These are phyloP conservation scores for Nycticryphes semicollaris DNA, from an alignment of 2,113 vertebrate species.

Conservation along the genomic window DNA sequence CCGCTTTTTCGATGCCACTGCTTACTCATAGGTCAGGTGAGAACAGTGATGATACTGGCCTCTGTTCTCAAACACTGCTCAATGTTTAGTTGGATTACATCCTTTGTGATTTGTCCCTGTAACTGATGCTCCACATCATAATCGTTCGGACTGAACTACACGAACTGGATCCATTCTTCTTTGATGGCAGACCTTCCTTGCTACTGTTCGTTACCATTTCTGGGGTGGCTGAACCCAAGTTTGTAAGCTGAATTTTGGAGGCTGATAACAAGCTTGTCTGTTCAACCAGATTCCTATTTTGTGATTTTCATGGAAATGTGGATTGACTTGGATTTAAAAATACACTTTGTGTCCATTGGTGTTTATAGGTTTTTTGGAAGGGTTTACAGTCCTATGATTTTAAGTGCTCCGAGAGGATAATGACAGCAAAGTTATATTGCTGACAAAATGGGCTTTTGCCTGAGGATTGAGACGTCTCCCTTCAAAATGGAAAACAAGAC, in stretches of 20 bases:
- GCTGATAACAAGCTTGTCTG: neutral
- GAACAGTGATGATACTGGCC: neutral
- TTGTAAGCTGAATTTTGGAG: neutral
- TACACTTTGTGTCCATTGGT: neutral
- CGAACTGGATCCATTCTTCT: neutral
- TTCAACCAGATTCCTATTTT: neutral
- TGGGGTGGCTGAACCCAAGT: neutral
- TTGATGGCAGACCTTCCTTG: neutral
- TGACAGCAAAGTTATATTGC: neutral
- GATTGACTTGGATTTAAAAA: neutral
- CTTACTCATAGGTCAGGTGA: neutral
- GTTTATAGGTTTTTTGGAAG: neutral
- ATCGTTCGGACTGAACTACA: neutral
- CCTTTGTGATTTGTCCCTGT: neutral
- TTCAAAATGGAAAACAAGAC: neutral
- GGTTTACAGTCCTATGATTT: neutral
- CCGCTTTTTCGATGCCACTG: neutral
- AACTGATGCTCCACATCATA: neutral
- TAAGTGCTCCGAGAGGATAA: neutral
- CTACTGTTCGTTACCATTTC: neutral
- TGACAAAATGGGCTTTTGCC: neutral
- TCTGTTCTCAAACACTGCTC: neutral
- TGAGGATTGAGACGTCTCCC: neutral
- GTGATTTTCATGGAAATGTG: neutral
- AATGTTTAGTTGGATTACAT: neutral